Evolutionary conservation across 2,113 vertebrate genomes (phyloP).

Genomic region (Symphodus melops): DNA sequence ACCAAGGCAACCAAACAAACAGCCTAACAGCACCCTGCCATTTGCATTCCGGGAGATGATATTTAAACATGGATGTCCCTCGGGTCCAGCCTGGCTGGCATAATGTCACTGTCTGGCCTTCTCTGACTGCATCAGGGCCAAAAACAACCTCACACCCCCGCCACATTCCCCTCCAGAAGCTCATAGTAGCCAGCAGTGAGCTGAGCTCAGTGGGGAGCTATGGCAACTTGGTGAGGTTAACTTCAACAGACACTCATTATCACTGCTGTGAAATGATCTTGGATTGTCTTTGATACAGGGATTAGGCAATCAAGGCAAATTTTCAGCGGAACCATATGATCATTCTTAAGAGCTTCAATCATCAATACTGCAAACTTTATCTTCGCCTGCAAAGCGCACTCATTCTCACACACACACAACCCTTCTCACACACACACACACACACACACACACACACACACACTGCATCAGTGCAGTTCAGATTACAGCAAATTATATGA

Average conservation of each 20-base stretch:
- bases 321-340: background rate
- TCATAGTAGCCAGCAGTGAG: slow-evolving; percentile 39
- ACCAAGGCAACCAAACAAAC: slow-evolving; percentile 41
- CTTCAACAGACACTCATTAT: slow-evolving; percentile 2
- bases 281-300: background rate
- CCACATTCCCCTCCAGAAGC: slow-evolving; percentile 45
- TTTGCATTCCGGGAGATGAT: slow-evolving; percentile 74
- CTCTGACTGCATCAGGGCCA: slow-evolving; percentile 61
- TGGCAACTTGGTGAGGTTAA: slow-evolving; percentile 30
- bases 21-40: slow-evolving; percentile 59
- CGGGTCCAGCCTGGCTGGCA: slow-evolving; percentile 58
- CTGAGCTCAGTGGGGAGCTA: slow-evolving; percentile 27
- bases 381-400: background rate
- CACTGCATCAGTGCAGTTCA: slow-evolving; percentile 9
- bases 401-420: too few relatives aligned
- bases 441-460: slow-evolving; percentile 9
- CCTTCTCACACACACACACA: slow-evolving; percentile 4
- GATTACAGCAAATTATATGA: slow-evolving; percentile 17
- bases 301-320: background rate
- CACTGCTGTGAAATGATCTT: slow-evolving; percentile 1
- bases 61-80: slow-evolving; percentile 75
- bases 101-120: slow-evolving; percentile 79
- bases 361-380: slow-evolving; percentile 6
- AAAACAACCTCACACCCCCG: slow-evolving; percentile 58
- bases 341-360: slow-evolving; percentile 15